A percentile compares a stretch with the other conserved stretches of the same genome.
These are phyloP conservation scores for Perognathus longimembris DNA, from an alignment of 2,113 vertebrate genomes.

Conservation along the genomic window DNA sequence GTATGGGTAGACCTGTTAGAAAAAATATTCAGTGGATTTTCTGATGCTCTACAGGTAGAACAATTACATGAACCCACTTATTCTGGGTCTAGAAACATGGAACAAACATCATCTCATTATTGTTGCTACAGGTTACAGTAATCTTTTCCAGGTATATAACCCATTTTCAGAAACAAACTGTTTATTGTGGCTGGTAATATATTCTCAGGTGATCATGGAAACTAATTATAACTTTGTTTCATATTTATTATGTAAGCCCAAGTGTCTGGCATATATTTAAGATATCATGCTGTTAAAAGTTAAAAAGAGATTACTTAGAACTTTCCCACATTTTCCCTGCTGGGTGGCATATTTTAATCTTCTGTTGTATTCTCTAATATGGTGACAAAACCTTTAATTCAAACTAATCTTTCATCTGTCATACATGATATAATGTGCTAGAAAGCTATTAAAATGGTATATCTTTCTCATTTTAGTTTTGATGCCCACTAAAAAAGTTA, in stretches of 20 bases:
- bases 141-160: background rate
- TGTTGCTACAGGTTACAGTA: background rate
- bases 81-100: background rate
- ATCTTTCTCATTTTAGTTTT: conserved; percentile 20
- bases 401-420: conserved; percentile 53
- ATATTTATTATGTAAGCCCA: background rate
- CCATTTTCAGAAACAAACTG: conserved; percentile 31
- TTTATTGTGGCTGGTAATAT: conserved; percentile 25
- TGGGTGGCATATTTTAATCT: background rate
- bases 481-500: background rate
- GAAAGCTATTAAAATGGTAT: conserved; percentile 21
- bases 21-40: background rate
- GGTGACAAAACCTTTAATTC: conserved; percentile 55
- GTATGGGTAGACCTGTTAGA: too few species aligned
- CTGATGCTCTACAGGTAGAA: background rate
- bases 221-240: conserved; percentile 48
- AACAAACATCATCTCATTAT: background rate
- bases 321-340: background rate
- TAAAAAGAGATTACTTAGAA: conserved; percentile 16
- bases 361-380: conserved; percentile 38
- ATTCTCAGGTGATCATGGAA: conserved; percentile 52
- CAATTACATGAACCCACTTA: background rate
- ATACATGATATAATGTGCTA: background rate
- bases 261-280: background rate
- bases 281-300: conserved; percentile 30